phyloP scores from a whole-genome alignment of 2,888 invertebrate genomes.

The Pantelozetes paolii region DNA sequence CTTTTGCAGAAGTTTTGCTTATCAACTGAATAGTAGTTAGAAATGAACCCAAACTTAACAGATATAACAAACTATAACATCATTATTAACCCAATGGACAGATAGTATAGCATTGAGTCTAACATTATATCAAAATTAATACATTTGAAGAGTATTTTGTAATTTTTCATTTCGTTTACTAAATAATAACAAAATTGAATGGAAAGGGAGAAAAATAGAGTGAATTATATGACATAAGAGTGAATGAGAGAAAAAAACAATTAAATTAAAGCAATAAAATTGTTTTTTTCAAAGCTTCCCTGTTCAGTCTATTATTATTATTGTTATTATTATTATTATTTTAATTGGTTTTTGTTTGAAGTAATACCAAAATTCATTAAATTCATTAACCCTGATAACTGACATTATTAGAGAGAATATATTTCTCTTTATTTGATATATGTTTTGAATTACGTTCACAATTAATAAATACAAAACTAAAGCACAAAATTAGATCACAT shows the following conservation, averaged over 20 bases:
- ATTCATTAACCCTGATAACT: conserved; percentile 35
- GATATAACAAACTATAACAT: conserved; percentile 20
- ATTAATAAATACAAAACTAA: conserved; percentile 20
- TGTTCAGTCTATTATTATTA: conserved; percentile 18
- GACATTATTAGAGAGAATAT: conserved; percentile 12
- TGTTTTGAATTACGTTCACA: conserved; percentile 18
- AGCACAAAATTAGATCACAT: conserved; percentile 30
- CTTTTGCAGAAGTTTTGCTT: background rate
- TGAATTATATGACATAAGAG: background rate
- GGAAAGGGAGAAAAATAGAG: background rate
- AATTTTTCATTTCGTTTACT: background rate
- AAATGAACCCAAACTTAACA: background rate
- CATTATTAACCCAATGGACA: conserved; percentile 18
- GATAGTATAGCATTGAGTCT: background rate
- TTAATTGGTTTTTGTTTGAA: conserved; percentile 22
- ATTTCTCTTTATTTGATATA: background rate
- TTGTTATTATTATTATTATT: conserved; percentile 33
- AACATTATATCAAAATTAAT: background rate
- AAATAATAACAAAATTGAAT: background rate
- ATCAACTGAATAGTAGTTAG: background rate
- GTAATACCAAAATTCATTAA: conserved; percentile 22
- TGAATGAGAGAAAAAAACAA: conserved; percentile 22
- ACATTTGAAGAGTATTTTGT: background rate
- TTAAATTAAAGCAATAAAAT: conserved; percentile 36
- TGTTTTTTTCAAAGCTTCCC: too few species aligned